phyloP scores from a whole-genome alignment of 2,113 vertebrate species.

The Corythornis cristatus region DNA sequence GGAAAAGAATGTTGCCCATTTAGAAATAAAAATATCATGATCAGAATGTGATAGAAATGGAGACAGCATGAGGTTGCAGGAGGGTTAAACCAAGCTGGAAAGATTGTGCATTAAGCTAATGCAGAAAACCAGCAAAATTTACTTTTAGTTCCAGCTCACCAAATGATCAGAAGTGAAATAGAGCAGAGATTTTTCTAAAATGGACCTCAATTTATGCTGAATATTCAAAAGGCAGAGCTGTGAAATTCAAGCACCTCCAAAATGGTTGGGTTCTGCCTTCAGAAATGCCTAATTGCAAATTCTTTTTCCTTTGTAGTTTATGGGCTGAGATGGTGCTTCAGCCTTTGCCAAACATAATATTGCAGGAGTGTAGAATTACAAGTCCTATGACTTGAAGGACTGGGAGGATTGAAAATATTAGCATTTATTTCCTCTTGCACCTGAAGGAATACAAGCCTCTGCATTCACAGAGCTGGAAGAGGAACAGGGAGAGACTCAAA shows the following conservation, averaged over 20 bases:
- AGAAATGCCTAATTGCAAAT: neutral
- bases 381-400: slow-evolving; percentile 16
- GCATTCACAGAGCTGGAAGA: slow-evolving; percentile 14
- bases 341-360: slow-evolving; percentile 45
- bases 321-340: neutral
- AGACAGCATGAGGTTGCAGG: neutral
- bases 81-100: slow-evolving; percentile 4
- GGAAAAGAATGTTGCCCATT: neutral
- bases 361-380: slow-evolving; percentile 11
- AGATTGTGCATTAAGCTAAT: neutral
- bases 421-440: slow-evolving; percentile 35
- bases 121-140: neutral
- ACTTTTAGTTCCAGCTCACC: neutral
- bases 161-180: slow-evolving; percentile 20
- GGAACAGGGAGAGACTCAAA: neutral
- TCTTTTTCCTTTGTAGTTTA: slow-evolving; percentile 50
- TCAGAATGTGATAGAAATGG: neutral
- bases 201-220: slow-evolving; percentile 13
- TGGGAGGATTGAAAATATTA: neutral
- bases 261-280: slow-evolving; percentile 1
- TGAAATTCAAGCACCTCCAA: slow-evolving; percentile 35
- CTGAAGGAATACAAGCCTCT: slow-evolving; percentile 34
- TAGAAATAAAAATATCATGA: neutral
- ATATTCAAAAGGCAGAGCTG: slow-evolving; percentile 27
- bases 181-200: slow-evolving; percentile 34